Evolutionary conservation across 2,797 vertebrate species (phyloP), one percentile per base, ranked within the genome.

Genomic region (Chelonia mydas): DNA sequence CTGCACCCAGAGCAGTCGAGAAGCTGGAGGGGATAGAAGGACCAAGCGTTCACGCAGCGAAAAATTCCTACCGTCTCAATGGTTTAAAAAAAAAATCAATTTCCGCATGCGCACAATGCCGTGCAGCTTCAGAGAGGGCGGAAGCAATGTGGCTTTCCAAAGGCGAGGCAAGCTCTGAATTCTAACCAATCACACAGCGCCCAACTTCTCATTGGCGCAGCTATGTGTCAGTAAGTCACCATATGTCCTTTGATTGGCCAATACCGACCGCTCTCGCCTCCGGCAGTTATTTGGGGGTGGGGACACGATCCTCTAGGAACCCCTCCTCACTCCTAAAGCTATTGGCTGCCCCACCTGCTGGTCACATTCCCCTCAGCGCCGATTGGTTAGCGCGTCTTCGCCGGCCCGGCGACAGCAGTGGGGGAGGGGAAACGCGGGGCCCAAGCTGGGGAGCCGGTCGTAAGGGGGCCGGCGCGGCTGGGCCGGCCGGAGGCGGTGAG

Each of bases 121-220:
- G 3, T 3, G 8, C 0, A 6, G 6, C 45, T 2, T 2, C 1
- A 0, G 4, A 27, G 16, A 53, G 80, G 82, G 86, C 84, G 89
- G 94, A 91, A 87, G 80, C 1, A 28, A 19, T 10, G 1, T 13
- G 2, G 84, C 4, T 12, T 0, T 19, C 5, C 53, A 13, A 6
- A 4, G 90, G 88, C 0, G 84, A 92, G 57, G 1, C 49, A 3
- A 88, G 1, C 1, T 5, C 2, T 1, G 41, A 21, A 5, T 50
- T 54, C 25, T 7, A 17, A 11, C 85, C 78, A 81, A 41, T 77
- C 2, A 8, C 0, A 11, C 0, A 3, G 6, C 0, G 0, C 0
- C 0, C 0, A 41, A 15, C 1, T 23, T 53, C 1, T 6, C 1
- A 93, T 55, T 96, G 51, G 94, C 0, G 1, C 2, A 0, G 0